Conservation (phyloP, 2,113 vertebrate genomes). For the Myodes glareolus region DNA sequence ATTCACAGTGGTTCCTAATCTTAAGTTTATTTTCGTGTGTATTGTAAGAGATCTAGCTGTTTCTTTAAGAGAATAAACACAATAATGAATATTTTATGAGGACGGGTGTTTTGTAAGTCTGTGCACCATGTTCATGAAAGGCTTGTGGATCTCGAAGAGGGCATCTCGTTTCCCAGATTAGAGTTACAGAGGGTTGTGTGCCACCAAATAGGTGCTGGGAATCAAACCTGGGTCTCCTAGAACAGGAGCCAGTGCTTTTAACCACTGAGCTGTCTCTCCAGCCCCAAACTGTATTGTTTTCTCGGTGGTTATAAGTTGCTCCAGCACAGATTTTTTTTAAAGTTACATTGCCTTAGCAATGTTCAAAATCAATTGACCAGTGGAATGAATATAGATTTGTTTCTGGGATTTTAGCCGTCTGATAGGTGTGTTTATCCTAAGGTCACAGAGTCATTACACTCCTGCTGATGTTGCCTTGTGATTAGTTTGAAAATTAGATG, state of each 20-base stretch:
- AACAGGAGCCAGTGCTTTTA: background rate
- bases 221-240: background rate
- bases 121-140: background rate
- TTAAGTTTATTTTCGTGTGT: background rate
- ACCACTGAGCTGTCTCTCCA: background rate
- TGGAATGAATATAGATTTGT: background rate
- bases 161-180: background rate
- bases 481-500: constrained; percentile 15
- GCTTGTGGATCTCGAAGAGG: background rate
- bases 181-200: background rate
- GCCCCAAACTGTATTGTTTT: background rate
- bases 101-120: background rate
- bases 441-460: background rate
- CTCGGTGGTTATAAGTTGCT: background rate
- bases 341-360: background rate
- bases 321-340: background rate
- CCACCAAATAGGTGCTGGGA: background rate
- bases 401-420: constrained; percentile 13
- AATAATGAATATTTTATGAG: background rate
- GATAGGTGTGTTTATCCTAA: background rate
- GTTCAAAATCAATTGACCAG: background rate
- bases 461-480: background rate
- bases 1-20: background rate
- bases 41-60: background rate
- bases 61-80: background rate